A percentile compares a stretch with the other conserved stretches of the same genome.
These are phyloP conservation scores for Apostichopus parvimensis DNA, from an alignment of 35 echinoderm and acorn worm genomes.

Conservation along the genomic window DNA sequence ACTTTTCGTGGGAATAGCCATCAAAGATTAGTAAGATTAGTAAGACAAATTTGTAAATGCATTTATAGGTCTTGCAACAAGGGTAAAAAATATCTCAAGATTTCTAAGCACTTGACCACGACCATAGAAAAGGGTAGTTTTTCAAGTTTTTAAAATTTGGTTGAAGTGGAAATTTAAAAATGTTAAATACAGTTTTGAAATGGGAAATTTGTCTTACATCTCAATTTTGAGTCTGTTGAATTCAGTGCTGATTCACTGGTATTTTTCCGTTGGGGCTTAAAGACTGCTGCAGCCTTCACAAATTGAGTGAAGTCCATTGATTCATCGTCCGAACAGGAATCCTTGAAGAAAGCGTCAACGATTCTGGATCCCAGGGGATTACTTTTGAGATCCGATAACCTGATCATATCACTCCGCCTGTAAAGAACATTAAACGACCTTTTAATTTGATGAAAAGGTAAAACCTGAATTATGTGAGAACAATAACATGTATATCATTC, in stretches of 20 bases:
- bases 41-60: too few species aligned
- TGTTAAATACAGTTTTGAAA: not conserved
- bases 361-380: slow-evolving; percentile 90
- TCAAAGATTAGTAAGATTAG: too few species aligned
- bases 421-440: not conserved
- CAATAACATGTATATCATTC: not conserved
- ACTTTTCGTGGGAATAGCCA: too few species aligned
- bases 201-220: not conserved
- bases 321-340: slow-evolving; percentile 42
- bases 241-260: slow-evolving; percentile 7
- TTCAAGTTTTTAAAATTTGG: too few species aligned
- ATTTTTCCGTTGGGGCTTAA: slow-evolving; percentile 62
- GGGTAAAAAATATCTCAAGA: too few species aligned
- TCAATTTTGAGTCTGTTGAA: slow-evolving; percentile 24
- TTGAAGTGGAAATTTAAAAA: too few species aligned
- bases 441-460: not conserved
- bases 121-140: too few species aligned
- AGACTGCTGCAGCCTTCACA: slow-evolving; percentile 83
- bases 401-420: slow-evolving; percentile 82
- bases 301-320: slow-evolving; percentile 93
- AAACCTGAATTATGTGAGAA: not conserved
- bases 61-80: too few species aligned
- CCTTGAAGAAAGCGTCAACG: slow-evolving; percentile 87
- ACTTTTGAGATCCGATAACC: slow-evolving; percentile 85
- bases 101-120: too few species aligned